Conservation (phyloP, 1,140 invertebrate genomes). For the Calosoma granatense region DNA sequence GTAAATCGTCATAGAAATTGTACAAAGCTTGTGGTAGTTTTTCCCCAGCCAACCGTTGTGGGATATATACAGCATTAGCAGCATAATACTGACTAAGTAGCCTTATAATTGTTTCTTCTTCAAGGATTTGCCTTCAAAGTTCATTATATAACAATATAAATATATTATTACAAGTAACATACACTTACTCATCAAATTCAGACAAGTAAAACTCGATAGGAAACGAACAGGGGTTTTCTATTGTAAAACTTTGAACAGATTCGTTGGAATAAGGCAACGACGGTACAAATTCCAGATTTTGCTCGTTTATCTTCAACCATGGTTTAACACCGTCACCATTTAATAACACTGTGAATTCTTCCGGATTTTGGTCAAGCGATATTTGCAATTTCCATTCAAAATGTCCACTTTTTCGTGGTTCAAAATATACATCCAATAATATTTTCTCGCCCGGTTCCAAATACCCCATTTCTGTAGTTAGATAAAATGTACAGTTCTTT, state of each 20-base stretch:
- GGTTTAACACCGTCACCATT: constrained; percentile 31
- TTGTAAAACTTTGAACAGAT: constrained; percentile 24
- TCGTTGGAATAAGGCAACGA: constrained; percentile 28
- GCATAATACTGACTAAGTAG: constrained; percentile 19
- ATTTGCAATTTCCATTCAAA: constrained; percentile 27
- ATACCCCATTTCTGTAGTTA: constrained; percentile 15
- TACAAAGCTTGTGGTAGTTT: constrained; percentile 18
- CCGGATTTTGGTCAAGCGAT: constrained; percentile 24
- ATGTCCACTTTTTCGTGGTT: constrained; percentile 20
- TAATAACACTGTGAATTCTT: constrained; percentile 23
- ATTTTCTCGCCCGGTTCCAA: constrained; percentile 19
- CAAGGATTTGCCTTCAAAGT: constrained; percentile 11
- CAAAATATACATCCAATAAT: constrained; percentile 23
- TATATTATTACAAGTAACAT: constrained; percentile 5
- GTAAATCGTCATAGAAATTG: constrained; percentile 18
- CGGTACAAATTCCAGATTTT: constrained; percentile 28
- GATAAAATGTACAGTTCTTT: constrained; percentile 16
- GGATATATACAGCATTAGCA: constrained; percentile 21
- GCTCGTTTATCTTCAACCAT: constrained; percentile 28
- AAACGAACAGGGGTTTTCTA: constrained; percentile 31
- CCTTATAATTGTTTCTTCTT: constrained; percentile 22
- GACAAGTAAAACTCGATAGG: constrained; percentile 37
- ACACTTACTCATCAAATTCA: constrained; percentile 35
- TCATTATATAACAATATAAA: not conserved
- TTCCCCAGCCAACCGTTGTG: constrained; percentile 18